Evolutionary conservation across 2,113 vertebrate species (phyloP).

Genomic region (human (Homo sapiens)): GRCh38 chr13:108850501-108851000

Average conservation of each 20-base stretch:
- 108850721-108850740: neutral
- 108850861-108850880: neutral
- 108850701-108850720: neutral
- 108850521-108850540: fast-evolving
- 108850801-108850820: neutral
- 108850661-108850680: neutral
- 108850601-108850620: neutral
- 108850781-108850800: neutral
- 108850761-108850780: neutral
- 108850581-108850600: neutral
- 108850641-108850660: neutral
- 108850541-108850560: no score
- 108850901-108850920: neutral
- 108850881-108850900: neutral
- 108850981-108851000: neutral
- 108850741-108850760: neutral
- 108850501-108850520: neutral
- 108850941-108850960: neutral
- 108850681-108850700: neutral
- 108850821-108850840: neutral
- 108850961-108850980: neutral
- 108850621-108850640: neutral
- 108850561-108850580: neutral
- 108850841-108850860: neutral
- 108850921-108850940: neutral